Evolutionary conservation across 2,113 vertebrate species (phyloP), one percentile per base, ranked within the genome.

Genomic region (Donacobius atricapilla): DNA sequence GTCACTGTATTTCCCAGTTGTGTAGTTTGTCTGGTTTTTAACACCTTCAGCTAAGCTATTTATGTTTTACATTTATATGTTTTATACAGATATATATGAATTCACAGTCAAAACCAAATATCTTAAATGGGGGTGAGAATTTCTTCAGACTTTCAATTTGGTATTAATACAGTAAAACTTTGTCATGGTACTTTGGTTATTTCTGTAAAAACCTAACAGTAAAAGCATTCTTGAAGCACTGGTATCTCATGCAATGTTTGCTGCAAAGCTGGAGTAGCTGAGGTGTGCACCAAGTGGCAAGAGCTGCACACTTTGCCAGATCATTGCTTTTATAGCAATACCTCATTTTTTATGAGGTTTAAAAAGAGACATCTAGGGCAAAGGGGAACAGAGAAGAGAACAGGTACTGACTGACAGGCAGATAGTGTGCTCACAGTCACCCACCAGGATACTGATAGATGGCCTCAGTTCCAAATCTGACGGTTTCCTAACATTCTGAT

Each of bases 271-370:
- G 80, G 56, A 95, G 69, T 13, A 82, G 45, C 87, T 82, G 84
- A 85, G 37, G 27, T 80, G 50, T 28, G 58, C 42, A 70, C 23
- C 58, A 91, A 69, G 21, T 23, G 39, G 40, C 9, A 4, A 64
- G 35, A 89, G n/a, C 33, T 19, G n/a, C 78, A 85, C 50, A 51
- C 42, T 89, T 89, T 73, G 75, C 58, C 77, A 87, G 84, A n/a
- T 80, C 75, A 65, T 35, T 88, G 84, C 58, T 86, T 93, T 95
- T 87, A 90, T 21, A 83, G 84, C 58, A 77, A 33, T 30, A 28
- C 17, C 81, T 91, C 45, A 47, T 93, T 93, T 94, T 96, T 91
- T 87, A 85, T 37, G 25, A 75, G 37, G 37, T 80, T 85, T 93
- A 58, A 80, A 93, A 88, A 88, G 64, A 93, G 76, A 94, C 60